These are phyloP conservation scores for Platysteira castanea DNA, from an alignment of 2,113 vertebrate species.

Conservation along the genomic window DNA sequence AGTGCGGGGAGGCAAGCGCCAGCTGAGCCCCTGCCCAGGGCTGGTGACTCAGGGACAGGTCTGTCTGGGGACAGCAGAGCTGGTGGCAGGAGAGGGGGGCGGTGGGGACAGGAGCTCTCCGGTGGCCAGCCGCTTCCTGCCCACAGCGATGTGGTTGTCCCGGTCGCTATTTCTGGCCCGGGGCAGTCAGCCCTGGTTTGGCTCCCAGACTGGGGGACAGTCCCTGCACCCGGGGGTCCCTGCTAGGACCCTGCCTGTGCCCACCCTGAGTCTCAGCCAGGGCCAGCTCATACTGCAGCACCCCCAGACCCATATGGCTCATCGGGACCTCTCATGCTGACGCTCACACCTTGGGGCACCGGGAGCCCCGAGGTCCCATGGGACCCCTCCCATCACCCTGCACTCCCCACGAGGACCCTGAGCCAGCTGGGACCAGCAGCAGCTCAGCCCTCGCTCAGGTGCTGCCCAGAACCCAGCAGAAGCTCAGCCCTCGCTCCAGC, in stretches of 20 bases:
- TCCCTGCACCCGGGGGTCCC: fast-evolving
- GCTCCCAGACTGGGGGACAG: neutral
- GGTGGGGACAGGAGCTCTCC: neutral
- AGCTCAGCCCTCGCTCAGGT: neutral
- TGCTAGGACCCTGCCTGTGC: neutral
- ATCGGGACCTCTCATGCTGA: fast-evolving
- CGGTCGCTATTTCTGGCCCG: neutral
- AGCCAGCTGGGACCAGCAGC: neutral
- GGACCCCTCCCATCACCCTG: neutral
- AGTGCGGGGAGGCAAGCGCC: fast-evolving
- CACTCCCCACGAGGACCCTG: neutral
- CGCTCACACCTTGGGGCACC: neutral
- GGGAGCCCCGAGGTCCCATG: fast-evolving
- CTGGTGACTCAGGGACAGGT: neutral
- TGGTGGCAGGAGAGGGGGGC: fast-evolving
- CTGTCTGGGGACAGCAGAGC: fast-evolving
- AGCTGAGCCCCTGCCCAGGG: neutral
- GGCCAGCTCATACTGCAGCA: neutral
- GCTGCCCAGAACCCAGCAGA: neutral
- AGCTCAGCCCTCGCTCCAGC: neutral
- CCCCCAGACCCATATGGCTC: neutral
- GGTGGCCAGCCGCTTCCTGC: neutral
- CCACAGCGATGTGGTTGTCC: neutral
- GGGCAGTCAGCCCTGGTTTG: neutral
- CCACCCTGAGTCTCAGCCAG: neutral